Percentiles rank a stretch among this genome's conserved stretches.
Evolutionary conservation across 2,888 invertebrate genomes (phyloP).

Genomic region (Spicauda simplicius): DNA sequence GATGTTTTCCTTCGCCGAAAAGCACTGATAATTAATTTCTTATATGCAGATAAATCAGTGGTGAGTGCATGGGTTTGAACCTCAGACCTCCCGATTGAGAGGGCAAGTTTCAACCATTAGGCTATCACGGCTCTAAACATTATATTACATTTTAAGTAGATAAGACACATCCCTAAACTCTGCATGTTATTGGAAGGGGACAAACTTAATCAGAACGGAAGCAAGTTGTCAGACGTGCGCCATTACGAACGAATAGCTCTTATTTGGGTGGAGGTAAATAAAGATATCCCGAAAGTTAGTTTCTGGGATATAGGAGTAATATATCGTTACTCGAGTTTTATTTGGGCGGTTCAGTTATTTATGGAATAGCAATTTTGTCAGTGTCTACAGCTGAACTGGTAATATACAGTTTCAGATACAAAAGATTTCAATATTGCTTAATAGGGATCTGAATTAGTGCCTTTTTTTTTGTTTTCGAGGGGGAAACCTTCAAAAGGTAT

Average conservation of each 20-base stretch:
- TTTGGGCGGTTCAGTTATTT: constrained; percentile 8
- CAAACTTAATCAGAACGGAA: constrained; percentile 29
- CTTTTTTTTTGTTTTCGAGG: too few species aligned
- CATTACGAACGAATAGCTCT: constrained; percentile 8
- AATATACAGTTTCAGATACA: not conserved
- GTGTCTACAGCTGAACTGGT: not conserved
- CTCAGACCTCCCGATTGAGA: too few species aligned
- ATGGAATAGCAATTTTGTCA: constrained; percentile 4
- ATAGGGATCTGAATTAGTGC: too few species aligned
- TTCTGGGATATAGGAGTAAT: constrained; percentile 5
- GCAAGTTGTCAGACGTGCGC: constrained; percentile 22
- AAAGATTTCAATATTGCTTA: too few species aligned
- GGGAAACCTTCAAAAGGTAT: too few species aligned
- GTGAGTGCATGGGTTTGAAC: too few species aligned
- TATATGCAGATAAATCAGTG: too few species aligned
- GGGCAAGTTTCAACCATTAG: too few species aligned
- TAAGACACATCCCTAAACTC: not conserved
- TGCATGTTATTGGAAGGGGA: constrained; percentile 19
- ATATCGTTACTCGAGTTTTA: not conserved
- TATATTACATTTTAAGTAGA: not conserved
- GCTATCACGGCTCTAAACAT: not conserved
- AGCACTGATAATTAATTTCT: too few species aligned
- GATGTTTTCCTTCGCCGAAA: too few species aligned
- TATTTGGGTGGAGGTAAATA: constrained; percentile 23
- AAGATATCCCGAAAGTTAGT: constrained; percentile 22